These are phyloP conservation scores for Mythimna impura DNA, from an alignment of 2,888 invertebrate species.

Conservation along the genomic window DNA sequence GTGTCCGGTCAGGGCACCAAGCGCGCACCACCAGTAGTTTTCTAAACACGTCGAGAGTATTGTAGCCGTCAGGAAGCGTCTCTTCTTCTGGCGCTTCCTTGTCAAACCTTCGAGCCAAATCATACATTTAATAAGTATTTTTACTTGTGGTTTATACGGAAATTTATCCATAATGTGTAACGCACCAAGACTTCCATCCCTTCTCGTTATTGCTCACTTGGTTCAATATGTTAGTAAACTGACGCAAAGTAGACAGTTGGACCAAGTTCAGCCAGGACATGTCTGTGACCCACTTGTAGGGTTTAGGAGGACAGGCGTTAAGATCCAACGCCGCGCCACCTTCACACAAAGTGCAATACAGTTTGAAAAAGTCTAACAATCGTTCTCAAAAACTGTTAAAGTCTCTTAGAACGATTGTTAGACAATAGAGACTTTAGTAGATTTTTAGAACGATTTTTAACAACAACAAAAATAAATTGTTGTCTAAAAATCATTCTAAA, in stretches of 20 bases:
- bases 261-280: slow-evolving; percentile 97
- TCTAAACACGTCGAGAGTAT: slow-evolving; percentile 93
- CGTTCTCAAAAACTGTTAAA: neutral
- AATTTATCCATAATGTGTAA: neutral
- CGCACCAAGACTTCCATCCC: slow-evolving; percentile 92
- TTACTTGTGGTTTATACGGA: neutral
- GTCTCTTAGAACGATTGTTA: too few relatives aligned
- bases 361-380: neutral
- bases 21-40: slow-evolving; percentile 94
- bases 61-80: slow-evolving; percentile 94
- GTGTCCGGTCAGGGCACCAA: slow-evolving; percentile 96
- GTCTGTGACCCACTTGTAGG: slow-evolving; percentile 96
- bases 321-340: slow-evolving; percentile 96
- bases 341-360: slow-evolving; percentile 54
- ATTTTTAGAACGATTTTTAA: too few relatives aligned
- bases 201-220: slow-evolving; percentile 93
- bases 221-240: slow-evolving; percentile 92
- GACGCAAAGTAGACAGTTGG: slow-evolving; percentile 92
- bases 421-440: too few relatives aligned
- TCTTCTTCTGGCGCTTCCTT: slow-evolving; percentile 96
- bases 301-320: slow-evolving; percentile 95
- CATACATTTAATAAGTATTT: neutral
- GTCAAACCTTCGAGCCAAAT: slow-evolving; percentile 91
- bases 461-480: too few relatives aligned
- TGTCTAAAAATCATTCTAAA: too few relatives aligned